Evolutionary conservation across 2,113 vertebrate genomes (phyloP).

Genomic region (Orcinus orca): DNA sequence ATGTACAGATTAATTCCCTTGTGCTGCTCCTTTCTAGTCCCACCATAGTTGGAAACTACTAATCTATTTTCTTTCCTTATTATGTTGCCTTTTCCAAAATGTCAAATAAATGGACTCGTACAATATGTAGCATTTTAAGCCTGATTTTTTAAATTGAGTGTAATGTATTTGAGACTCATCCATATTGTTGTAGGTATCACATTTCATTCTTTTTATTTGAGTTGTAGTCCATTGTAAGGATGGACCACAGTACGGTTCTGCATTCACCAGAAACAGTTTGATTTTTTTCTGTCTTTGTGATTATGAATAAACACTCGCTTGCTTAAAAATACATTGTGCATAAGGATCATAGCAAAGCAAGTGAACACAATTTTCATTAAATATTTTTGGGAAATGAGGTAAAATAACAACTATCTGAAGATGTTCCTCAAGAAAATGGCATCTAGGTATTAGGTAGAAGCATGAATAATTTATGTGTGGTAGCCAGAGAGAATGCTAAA

Average conservation of each 20-base stretch:
- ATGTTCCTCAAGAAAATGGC: background rate
- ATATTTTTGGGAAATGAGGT: background rate
- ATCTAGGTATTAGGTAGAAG: background rate
- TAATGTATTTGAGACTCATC: background rate
- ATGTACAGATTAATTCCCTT: background rate
- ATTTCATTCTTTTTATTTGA: background rate
- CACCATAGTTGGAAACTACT: background rate
- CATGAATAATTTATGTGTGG: background rate
- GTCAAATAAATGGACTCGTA: background rate
- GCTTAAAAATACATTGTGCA: background rate
- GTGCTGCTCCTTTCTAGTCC: background rate
- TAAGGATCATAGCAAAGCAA: background rate
- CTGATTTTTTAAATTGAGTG: background rate
- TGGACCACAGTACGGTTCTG: background rate
- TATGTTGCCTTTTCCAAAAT: background rate
- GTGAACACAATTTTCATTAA: background rate
- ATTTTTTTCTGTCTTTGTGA: background rate
- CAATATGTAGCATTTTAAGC: background rate
- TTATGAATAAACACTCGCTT: background rate
- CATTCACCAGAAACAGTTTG: background rate
- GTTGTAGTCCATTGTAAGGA: background rate
- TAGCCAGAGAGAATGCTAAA: background rate
- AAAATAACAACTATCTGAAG: background rate
- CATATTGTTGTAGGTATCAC: background rate
- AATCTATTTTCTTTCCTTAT: background rate